Base-by-base conservation (phyloP, 2,113 vertebrate species). In the Conger conger region DNA sequence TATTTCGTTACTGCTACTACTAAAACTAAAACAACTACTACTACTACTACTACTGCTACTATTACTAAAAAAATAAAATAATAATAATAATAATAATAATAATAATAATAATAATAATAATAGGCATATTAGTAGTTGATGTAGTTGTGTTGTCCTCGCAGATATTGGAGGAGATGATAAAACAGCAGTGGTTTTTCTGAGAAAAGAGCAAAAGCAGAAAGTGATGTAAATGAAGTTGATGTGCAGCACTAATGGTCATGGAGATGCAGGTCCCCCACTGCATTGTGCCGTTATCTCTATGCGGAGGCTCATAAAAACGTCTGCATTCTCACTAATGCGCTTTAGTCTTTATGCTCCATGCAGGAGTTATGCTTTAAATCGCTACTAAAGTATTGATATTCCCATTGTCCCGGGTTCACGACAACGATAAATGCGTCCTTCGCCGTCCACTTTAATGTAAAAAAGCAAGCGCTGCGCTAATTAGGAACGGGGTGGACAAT, bases 401-500 rank as follows among this genome's bases (percentile, higher is more conserved):
- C 1, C 79, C 38, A 90, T 89, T 68, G 81, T 27, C 88, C 86
- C 73, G 40, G 37, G 35, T 79, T 86, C 88, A 78, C 86, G 23
- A 16, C 82, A 89, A 57, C 90, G 92, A 91, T 90, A 90, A 92
- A 89, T 88, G 89, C 79, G 76, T 88, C 88, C 83, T 90, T 93
- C 91, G 88, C 79, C 89, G 88, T 33, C 89, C 79, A 87, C 90
- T 93, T 91, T 87, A 87, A 90, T 76, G 84, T 77, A 90, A 40
- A 89, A 80, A 92, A 89, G 89, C 83, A 90, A 94, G 83, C 87
- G 88, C 81, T 88, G 80, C 91, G 76, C 54, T 90, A 90, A 93
- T 93, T 92, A 90, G 83, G 33, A 81, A 80, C 79, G 36, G n/a
- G 77, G 84, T 86, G 89, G 38, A 2, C 68, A 40, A 88, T 88